Evolutionary conservation across 2,888 invertebrate species (phyloP).

Genomic region (Erebia aethiops): DNA sequence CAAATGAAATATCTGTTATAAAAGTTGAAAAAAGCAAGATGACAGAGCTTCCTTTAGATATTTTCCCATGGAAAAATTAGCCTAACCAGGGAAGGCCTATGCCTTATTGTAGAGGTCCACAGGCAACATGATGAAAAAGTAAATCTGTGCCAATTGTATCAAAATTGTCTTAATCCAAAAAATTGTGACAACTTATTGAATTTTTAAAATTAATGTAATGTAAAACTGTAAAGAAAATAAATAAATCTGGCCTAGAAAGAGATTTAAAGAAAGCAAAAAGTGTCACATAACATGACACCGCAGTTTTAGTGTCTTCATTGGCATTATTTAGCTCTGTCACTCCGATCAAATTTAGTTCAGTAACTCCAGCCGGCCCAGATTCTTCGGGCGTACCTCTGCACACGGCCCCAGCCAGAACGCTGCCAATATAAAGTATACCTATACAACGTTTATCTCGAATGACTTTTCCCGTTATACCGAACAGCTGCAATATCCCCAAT

Average conservation of each 20-base stretch:
- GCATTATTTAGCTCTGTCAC: slow-evolving; percentile 72
- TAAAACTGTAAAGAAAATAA: not conserved
- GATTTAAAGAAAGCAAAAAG: not conserved
- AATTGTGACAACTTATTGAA: not conserved
- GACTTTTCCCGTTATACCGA: slow-evolving; percentile 63
- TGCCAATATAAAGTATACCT: slow-evolving; percentile 67
- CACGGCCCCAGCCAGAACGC: slow-evolving; percentile 73
- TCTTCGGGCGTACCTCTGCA: slow-evolving; percentile 73
- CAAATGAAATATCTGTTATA: too few relatives aligned
- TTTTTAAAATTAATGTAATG: not conserved
- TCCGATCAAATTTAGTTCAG: slow-evolving; percentile 80
- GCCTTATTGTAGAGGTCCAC: too few relatives aligned
- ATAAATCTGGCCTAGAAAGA: not conserved
- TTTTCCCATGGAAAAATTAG: not conserved
- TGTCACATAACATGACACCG: slow-evolving; percentile 4
- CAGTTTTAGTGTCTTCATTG: slow-evolving; percentile 49
- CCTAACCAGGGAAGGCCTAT: not conserved
- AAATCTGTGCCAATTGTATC: not conserved
- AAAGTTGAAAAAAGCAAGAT: not conserved
- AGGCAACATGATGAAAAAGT: too few relatives aligned
- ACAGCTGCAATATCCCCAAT: slow-evolving; percentile 51
- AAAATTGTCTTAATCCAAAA: not conserved
- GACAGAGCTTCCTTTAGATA: not conserved
- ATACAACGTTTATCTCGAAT: slow-evolving; percentile 70
- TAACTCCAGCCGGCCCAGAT: slow-evolving; percentile 82